Evolutionary conservation across 2,113 vertebrate genomes (phyloP), one percentile per base, ranked within the genome.

Genomic region (Penelope pileata): DNA sequence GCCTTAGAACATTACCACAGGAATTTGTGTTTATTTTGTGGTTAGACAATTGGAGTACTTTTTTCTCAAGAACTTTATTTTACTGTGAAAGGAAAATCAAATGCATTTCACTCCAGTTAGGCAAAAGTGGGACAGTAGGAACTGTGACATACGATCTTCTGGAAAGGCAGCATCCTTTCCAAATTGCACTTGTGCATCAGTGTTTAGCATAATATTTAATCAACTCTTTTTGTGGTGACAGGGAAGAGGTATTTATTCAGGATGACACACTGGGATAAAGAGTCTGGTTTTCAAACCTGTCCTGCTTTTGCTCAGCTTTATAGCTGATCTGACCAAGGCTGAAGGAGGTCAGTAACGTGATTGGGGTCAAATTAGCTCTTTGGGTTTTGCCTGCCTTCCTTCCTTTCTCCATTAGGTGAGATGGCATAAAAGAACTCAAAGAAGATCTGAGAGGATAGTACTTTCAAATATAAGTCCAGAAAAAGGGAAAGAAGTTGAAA

Each of bases 221-320:
- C 59, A 66, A 64, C 23, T 69, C 18, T 23, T 73, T 80, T 69
- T 78, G 4, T 7, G 9, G 6, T 32, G 32, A 74, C 73, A 16
- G 6, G 29, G 24, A 86, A 38, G 8, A 66, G 36, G 7, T 15
- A 77, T 89, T 85, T 77, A 83, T 19, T 63, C 54, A 54, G 36
- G 45, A 88, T 83, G 11, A 70, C 23, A 40, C 11, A 78, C 24
- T 78, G 23, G 29, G 32, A 92, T 53, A 38, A 81, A 87, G 34
- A 40, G 53, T 69, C 47, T 89, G 74, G 16, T 93, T 93, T 83
- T 86, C 84, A 88, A 91, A 51, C 50, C 50, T 12, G 3, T 27
- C 69, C 85, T 86, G 86, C 36, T 95, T 91, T 93, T 83, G 60
- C 79, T 94, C 88, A 83, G 56, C 70, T 93, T 96, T 95, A 80